Conservation (phyloP, 2,113 vertebrate genomes). For the Oncorhynchus mykiss region DNA sequence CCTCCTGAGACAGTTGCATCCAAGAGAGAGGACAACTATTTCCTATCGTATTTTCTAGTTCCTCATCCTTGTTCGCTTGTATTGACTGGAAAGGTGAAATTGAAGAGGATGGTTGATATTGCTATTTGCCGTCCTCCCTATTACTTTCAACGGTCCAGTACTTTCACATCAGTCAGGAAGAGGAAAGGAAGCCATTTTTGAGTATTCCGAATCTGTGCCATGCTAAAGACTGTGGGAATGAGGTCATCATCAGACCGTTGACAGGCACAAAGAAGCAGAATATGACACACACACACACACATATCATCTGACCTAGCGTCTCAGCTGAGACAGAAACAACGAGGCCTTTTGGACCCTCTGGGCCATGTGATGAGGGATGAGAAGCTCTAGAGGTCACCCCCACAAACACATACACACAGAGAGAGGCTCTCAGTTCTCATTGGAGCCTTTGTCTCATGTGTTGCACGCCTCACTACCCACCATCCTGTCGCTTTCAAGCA, state of each 20-base stretch:
- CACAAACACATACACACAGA: conserved; percentile 42
- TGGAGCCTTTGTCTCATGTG: conserved; percentile 61
- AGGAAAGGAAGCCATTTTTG: too few relatives aligned
- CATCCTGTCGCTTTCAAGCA: conserved; percentile 1
- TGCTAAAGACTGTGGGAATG: conserved; percentile 31
- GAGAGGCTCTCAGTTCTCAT: background rate
- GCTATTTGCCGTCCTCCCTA: too few relatives aligned
- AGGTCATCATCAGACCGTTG: conserved; percentile 45
- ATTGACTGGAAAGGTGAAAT: too few relatives aligned
- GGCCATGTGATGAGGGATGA: conserved; percentile 25
- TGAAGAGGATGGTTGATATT: too few relatives aligned
- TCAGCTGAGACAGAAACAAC: conserved; percentile 55
- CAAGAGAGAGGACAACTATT: too few relatives aligned
- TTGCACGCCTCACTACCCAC: conserved; percentile 31
- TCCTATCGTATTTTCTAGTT: too few relatives aligned
- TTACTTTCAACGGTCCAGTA: too few relatives aligned
- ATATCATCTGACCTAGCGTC: conserved; percentile 48
- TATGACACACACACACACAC: conserved; percentile 8
- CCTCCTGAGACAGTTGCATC: too few relatives aligned
- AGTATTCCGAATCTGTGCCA: background rate
- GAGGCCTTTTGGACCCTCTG: conserved; percentile 40
- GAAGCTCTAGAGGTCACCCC: conserved; percentile 22
- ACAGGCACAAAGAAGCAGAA: conserved; percentile 41
- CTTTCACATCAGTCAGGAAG: too few relatives aligned
- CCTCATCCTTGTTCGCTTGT: too few relatives aligned